phyloP scores from a whole-genome alignment of 1,140 invertebrate genomes.

The Ephestia elutella region DNA sequence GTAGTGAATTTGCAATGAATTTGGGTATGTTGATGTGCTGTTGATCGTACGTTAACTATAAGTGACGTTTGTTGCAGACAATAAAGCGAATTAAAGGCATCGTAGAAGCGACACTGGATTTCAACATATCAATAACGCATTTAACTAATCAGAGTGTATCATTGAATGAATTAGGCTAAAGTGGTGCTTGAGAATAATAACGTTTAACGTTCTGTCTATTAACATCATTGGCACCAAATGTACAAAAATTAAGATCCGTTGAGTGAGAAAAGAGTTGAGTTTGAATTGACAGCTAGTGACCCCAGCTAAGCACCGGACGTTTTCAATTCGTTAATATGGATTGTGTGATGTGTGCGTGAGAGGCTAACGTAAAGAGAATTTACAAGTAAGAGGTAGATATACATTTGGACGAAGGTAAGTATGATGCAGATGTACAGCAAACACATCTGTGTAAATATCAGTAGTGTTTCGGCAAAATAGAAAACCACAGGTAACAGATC shows the following conservation, averaged over 20 bases:
- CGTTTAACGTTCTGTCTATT: slow-evolving; percentile 9
- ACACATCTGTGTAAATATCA: too few relatives aligned
- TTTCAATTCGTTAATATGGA: slow-evolving; percentile 21
- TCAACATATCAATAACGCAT: slow-evolving; percentile 21
- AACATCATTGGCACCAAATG: too few relatives aligned
- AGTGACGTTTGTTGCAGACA: slow-evolving; percentile 28
- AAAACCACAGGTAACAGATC: too few relatives aligned
- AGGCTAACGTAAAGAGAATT: slow-evolving; percentile 9
- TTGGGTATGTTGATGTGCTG: too few relatives aligned
- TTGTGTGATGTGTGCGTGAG: slow-evolving; percentile 9
- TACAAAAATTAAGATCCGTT: background rate
- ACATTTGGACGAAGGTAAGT: too few relatives aligned
- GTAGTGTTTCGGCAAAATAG: too few relatives aligned
- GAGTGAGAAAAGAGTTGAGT: slow-evolving; percentile 10
- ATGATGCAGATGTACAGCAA: too few relatives aligned
- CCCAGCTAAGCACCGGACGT: slow-evolving; percentile 23
- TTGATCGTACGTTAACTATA: slow-evolving; percentile 22
- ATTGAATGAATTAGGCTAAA: slow-evolving; percentile 12
- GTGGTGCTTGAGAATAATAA: background rate
- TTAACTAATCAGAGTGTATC: slow-evolving; percentile 17
- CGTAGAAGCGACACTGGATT: slow-evolving; percentile 20
- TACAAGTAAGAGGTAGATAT: too few relatives aligned
- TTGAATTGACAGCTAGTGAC: slow-evolving; percentile 26
- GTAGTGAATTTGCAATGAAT: too few relatives aligned
- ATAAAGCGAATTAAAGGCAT: slow-evolving; percentile 27